A percentile compares a stretch with the other conserved stretches of the same genome.
Conservation (phyloP, 1,140 invertebrate species). For the Drosophila neocordata region DNA sequence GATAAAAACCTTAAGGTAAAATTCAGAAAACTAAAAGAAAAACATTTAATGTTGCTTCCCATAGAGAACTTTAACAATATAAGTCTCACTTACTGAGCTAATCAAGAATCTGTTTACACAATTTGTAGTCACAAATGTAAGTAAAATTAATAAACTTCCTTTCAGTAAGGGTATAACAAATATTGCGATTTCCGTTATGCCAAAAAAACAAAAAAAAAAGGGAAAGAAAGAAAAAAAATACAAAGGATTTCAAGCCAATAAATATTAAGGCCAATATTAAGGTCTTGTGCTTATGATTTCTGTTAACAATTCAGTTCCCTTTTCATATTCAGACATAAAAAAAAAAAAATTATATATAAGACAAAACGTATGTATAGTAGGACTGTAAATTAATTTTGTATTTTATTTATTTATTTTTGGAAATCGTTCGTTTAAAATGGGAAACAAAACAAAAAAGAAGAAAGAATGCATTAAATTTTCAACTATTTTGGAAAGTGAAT, state of each 20-base stretch:
- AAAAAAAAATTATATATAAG: too few relatives aligned
- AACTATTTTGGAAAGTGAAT: background rate
- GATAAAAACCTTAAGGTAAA: too few relatives aligned
- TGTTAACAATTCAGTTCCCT: constrained; percentile 6
- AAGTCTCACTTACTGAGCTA: too few relatives aligned
- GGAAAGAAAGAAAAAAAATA: background rate
- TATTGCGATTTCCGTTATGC: too few relatives aligned
- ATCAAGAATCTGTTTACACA: too few relatives aligned
- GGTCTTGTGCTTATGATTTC: constrained; percentile 4
- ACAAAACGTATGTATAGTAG: background rate
- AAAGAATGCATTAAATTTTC: background rate
- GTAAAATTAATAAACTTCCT: too few relatives aligned
- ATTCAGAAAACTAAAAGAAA: too few relatives aligned
- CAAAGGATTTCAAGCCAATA: constrained; percentile 41
- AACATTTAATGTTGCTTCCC: too few relatives aligned
- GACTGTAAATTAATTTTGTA: background rate
- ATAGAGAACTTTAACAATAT: too few relatives aligned
- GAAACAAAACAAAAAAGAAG: background rate
- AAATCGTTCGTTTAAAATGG: constrained; percentile 3
- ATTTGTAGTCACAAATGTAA: too few relatives aligned
- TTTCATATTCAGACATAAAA: constrained; percentile 10
- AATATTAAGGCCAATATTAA: constrained; percentile 9
- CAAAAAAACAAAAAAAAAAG: too few relatives aligned
- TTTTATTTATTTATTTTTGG: background rate
- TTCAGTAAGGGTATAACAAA: too few relatives aligned